Evolutionary conservation across 2,113 vertebrate species (phyloP), one percentile per base, ranked within the genome.

Genomic region (Aegithalos caudatus): DNA sequence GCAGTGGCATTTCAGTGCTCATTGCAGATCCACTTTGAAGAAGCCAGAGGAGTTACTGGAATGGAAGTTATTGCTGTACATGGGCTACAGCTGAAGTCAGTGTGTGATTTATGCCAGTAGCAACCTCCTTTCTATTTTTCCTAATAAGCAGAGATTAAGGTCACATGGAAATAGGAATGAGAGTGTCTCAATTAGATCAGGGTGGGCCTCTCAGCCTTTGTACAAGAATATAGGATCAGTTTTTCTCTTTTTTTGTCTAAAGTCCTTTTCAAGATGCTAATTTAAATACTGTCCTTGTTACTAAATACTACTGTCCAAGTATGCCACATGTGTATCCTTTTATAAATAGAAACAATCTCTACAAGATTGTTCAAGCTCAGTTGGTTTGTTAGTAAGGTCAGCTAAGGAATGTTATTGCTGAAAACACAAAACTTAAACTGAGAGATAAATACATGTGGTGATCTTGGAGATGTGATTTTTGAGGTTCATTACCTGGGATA

Each of bases 271-370:
- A 91, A 65, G 65, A 85, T 92, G 79, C 76, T 88, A 9, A 54
- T 88, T 72, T 73, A 90, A 72, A 81, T 88, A 45, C 67, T 44
- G 14, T 24, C 47, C 44, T 10, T 64, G 53, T 93, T 90, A 45
- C 44, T 45, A 45, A 45, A 45, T 45, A 45, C 44, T 45, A 45
- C 44, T 91, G 74, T 91, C n/a, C 40, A 86, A 81, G 53, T 54
- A 62, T 95, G 80, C 71, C 38, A 81, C 47, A 69, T 4, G 7
- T 89, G 37, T 71, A 67, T 72, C 54, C n/a, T 91, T 80, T 81
- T 86, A 95, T 92, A 95, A 85, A 93, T 51, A 92, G 88, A 66
- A 92, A 44, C 37, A 45, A 50, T 57, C 70, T 53, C 50, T 67
- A 33, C 45, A 71, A 57, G 81, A 92, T 66, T 84, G 47, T 80